These are phyloP conservation scores for Molossus molossus DNA, from an alignment of 2,797 vertebrate genomes.

Conservation along the genomic window DNA sequence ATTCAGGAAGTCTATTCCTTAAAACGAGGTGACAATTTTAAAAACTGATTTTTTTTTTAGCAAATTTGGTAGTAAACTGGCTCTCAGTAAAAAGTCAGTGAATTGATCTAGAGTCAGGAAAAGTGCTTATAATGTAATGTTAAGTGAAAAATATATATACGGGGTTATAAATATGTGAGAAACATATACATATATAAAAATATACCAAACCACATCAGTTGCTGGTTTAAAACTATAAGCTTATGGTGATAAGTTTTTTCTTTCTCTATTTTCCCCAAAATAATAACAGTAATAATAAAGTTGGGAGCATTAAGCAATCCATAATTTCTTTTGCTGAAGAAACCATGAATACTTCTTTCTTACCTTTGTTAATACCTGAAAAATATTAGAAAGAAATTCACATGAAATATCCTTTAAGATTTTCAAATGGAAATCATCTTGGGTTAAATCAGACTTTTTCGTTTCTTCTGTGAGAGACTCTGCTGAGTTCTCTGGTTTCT, in stretches of 20 bases:
- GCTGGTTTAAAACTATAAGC: constrained; percentile 41
- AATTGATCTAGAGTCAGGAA: constrained; percentile 49
- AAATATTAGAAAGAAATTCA: constrained; percentile 95
- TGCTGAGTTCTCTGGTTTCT: constrained; percentile 85
- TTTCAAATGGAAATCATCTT: constrained; percentile 93
- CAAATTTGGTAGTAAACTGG: constrained; percentile 1
- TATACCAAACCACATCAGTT: not conserved
- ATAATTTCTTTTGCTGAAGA: constrained; percentile 53
- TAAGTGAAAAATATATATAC: not conserved
- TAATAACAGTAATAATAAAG: constrained; percentile 25
- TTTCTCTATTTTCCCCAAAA: constrained; percentile 54
- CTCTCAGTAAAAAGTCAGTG: not conserved
- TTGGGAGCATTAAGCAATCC: not conserved
- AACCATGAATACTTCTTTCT: constrained; percentile 30
- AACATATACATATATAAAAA: constrained; percentile 27
- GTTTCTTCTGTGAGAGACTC: constrained; percentile 81
- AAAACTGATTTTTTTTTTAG: constrained; percentile 27
- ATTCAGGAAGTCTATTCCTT: constrained; percentile 35
- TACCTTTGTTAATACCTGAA: constrained; percentile 93
- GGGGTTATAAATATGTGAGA: not conserved
- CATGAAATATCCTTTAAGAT: constrained; percentile 94
- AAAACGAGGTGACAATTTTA: constrained; percentile 23
- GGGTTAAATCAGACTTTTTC: constrained; percentile 75
- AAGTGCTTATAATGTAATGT: not conserved
- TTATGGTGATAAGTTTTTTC: not conserved